Conservation (phyloP, 2,888 invertebrate species). For the Xestia sexstrigata region DNA sequence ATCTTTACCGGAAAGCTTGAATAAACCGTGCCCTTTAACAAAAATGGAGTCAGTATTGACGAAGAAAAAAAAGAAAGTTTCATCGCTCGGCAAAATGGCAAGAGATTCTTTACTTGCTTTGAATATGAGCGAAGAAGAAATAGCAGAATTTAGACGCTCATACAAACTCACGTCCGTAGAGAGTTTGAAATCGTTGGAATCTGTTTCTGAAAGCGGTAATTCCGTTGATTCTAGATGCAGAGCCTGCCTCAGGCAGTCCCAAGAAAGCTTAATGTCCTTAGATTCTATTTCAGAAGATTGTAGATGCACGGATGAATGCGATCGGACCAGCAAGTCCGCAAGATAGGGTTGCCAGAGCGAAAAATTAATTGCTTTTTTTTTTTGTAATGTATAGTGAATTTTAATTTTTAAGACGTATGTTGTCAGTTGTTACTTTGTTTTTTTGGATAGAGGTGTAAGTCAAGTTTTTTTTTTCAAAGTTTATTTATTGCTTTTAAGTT, state of each 20-base stretch:
- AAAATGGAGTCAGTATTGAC: constrained; percentile 80
- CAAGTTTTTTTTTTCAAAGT: not conserved
- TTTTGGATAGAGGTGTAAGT: constrained; percentile 22
- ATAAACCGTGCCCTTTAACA: constrained; percentile 81
- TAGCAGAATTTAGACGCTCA: constrained; percentile 84
- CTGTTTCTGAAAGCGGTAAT: constrained; percentile 87
- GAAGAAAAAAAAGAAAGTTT: constrained; percentile 86
- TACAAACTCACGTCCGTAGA: constrained; percentile 87
- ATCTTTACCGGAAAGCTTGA: constrained; percentile 86
- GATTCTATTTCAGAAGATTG: constrained; percentile 88
- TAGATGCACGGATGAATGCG: constrained; percentile 79
- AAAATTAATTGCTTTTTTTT: constrained; percentile 25
- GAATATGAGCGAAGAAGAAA: constrained; percentile 88
- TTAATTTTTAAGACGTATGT: constrained; percentile 37
- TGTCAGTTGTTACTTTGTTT: constrained; percentile 42
- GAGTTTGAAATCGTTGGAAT: constrained; percentile 85
- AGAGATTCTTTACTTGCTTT: constrained; percentile 85
- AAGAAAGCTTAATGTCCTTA: constrained; percentile 87
- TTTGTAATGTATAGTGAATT: constrained; percentile 45
- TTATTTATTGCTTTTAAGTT: not conserved
- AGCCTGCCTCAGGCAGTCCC: constrained; percentile 83
- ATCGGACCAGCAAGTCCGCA: constrained; percentile 77
- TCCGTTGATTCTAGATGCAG: constrained; percentile 85
- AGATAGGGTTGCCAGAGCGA: constrained; percentile 70
- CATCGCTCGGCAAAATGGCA: constrained; percentile 87